Percentiles rank a stretch among this genome's conserved stretches.
Conservation (phyloP, 2,113 vertebrate genomes). For the Gymnorhina tibicen region DNA sequence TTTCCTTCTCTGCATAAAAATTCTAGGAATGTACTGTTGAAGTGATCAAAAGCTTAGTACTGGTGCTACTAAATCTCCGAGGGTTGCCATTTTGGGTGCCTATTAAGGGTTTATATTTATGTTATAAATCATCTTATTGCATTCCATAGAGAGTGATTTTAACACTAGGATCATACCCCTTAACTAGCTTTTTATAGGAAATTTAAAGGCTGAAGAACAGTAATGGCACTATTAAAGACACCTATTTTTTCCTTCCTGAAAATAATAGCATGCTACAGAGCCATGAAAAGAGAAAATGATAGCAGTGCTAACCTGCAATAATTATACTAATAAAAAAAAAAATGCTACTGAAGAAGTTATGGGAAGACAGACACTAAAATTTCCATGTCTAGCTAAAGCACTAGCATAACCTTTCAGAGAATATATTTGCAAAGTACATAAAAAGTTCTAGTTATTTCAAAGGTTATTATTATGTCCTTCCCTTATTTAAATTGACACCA, state of each 20-base stretch:
- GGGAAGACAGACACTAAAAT: conserved; percentile 31
- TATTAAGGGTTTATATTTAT: conserved; percentile 51
- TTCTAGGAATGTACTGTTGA: not conserved
- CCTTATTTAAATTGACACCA: conserved; percentile 49
- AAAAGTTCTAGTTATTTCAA: conserved; percentile 56
- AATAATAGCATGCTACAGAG: conserved; percentile 41
- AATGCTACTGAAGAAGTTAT: conserved; percentile 46
- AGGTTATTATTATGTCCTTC: conserved; percentile 42
- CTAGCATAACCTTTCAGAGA: conserved; percentile 35
- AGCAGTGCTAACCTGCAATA: conserved; percentile 53
- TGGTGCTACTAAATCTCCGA: conserved; percentile 20
- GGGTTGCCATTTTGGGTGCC: conserved; percentile 36
- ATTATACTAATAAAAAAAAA: conserved; percentile 64
- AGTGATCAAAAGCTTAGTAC: conserved; percentile 28
- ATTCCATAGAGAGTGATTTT: conserved; percentile 1
- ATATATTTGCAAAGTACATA: conserved; percentile 46
- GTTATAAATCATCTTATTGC: conserved; percentile 28
- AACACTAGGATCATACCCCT: conserved; percentile 20
- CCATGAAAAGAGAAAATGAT: conserved; percentile 51
- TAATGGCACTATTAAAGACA: conserved; percentile 54
- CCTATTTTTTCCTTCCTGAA: conserved; percentile 40
- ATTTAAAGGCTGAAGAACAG: conserved; percentile 50
- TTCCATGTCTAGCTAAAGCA: conserved; percentile 43
- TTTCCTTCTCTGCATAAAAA: not conserved
- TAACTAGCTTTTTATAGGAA: conserved; percentile 53